Base-by-base conservation (phyloP, 1,140 invertebrate species). In the Apis cerana region DNA sequence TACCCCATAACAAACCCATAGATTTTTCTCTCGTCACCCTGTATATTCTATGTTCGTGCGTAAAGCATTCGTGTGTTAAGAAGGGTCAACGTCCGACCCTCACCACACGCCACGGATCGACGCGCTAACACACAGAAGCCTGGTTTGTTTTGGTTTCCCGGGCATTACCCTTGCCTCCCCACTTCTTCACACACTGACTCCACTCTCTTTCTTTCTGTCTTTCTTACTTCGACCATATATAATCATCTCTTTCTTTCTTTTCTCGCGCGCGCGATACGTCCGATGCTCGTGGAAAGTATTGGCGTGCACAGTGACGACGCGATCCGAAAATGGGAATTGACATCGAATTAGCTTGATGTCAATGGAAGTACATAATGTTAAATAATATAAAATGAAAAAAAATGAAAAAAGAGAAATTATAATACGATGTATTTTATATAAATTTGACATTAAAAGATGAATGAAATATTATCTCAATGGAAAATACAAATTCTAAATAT, bases 101-200 rank as follows among this genome's bases (percentile, higher is more conserved):
- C 92, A 93, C 93, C 91, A 93, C 90, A 91, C 90, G 88, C 88
- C 88, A 92, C 88, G 88, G 89, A 90, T 91, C 88, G 90, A 89
- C 90, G 90, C 91, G 91, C 90, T 90, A 90, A 92, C 90, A 92
- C 91, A 91, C 80, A 84, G 84, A 83, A 84, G 91, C 91, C 85
- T 90, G 91, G 93, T 94, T 94, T 94, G 93, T 93, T 93, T 94
- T 94, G 93, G 93, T 94, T 94, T 93, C 92, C 92, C 93, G 93
- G 93, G 91, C 93, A 91, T 94, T 94, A 93, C 90, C 92, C 93
- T 82, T 90, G 86, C 80, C 86, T 87, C 86, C 82, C 81, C 88
- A 83, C 83, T 79, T 81, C 82, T 75, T 81, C 21, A 21, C 21
- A 21, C 2, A 52, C 75, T 48, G 64, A 68, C 71, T 79, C 27